Evolutionary conservation across 1,140 invertebrate species (phyloP), one percentile per base, ranked within the genome.

Genomic region (Trialeurodes vaporariorum): DNA sequence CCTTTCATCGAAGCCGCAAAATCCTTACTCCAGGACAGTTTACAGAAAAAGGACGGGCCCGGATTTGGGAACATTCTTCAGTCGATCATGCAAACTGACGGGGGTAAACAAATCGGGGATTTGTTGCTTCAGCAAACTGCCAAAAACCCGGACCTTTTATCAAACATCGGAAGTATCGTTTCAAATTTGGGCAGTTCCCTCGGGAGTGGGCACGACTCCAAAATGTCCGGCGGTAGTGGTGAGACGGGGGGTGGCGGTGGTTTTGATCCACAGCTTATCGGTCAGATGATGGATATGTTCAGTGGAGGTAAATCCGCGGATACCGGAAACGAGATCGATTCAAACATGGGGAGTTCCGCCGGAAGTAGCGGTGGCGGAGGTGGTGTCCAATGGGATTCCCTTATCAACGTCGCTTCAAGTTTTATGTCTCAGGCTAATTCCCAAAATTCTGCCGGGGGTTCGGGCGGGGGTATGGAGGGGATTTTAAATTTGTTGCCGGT

Each of bases 401-500:
- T 88, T 27, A 61, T 88, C 2, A 82, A 78, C 67, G 72, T 88
- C 17, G 86, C 86, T 0, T 85, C 83, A 12, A 80, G 82, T 58
- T 82, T 88, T 49, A 73, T 86, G 67, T 60, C 64, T 17, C 21
- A 63, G 21, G 63, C 34, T 5, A n/a, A 22, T n/a, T 64, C 25
- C 25, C 61, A 23, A 12, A 23, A 23, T 65, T 59, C 67, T 63
- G 61, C 69, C 17, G 69, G 62, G 24, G 70, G 65, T 25, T 67
- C 27, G 60, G 67, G 61, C 59, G 65, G 22, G 72, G 77, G 59
- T 70, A 65, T 63, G 75, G 83, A 87, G n/a, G 81, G 80, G 1
- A 66, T 85, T 1, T 82, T 85, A 76, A 82, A 80, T n/a, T 71
- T 87, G 0, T 70, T 89, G 24, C 87, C 88, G 0, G 75, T 88